These are phyloP conservation scores for Azorinus chamasolen DNA, from an alignment of 2,888 invertebrate species.

Conservation along the genomic window DNA sequence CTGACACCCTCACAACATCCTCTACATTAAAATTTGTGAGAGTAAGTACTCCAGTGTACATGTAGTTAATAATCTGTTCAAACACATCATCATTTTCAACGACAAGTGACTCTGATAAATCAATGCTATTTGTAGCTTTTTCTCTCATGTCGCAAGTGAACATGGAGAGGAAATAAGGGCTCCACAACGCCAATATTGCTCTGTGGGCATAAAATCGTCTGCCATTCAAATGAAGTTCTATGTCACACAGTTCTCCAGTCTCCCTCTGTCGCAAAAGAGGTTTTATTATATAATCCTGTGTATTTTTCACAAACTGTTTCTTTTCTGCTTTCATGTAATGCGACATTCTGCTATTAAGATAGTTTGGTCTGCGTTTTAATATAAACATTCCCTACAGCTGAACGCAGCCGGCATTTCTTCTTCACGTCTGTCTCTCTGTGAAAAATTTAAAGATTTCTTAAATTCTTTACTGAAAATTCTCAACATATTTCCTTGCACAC, in stretches of 20 bases:
- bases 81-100: conserved; percentile 81
- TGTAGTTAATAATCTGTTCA: conserved; percentile 79
- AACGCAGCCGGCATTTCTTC: too few relatives aligned
- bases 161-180: conserved; percentile 85
- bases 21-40: conserved; percentile 80
- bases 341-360: conserved; percentile 68
- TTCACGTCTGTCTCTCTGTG: too few relatives aligned
- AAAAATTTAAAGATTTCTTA: too few relatives aligned
- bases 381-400: too few relatives aligned
- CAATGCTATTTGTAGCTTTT: conserved; percentile 76
- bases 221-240: conserved; percentile 78
- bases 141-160: conserved; percentile 85
- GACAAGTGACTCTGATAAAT: conserved; percentile 81
- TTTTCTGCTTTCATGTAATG: conserved; percentile 81
- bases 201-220: conserved; percentile 78
- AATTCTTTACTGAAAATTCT: too few relatives aligned
- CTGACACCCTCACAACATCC: conserved; percentile 81
- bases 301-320: conserved; percentile 79
- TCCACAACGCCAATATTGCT: conserved; percentile 82
- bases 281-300: conserved; percentile 79
- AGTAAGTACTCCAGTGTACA: conserved; percentile 82
- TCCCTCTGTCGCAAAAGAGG: conserved; percentile 81
- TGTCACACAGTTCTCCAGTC: conserved; percentile 84
- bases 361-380: too few relatives aligned
- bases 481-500: too few relatives aligned